phyloP scores from a whole-genome alignment of 2,888 invertebrate genomes.

The Alloscopus bannaensis region DNA sequence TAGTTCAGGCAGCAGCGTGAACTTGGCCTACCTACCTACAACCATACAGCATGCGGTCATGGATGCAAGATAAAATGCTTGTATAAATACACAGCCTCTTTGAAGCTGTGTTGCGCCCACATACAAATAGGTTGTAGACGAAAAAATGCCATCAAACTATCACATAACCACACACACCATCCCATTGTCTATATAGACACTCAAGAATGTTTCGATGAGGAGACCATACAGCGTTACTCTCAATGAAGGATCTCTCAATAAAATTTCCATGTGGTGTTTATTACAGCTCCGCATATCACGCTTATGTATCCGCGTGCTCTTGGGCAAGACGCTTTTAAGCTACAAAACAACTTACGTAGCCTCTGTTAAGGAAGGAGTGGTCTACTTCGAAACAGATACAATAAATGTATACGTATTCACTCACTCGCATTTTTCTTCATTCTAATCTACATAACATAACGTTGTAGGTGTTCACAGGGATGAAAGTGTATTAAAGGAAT shows the following conservation, averaged over 20 bases:
- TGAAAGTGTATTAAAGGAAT: too few relatives aligned
- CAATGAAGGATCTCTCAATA: too few relatives aligned
- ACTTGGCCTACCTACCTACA: constrained; percentile 62
- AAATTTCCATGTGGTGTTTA: too few relatives aligned
- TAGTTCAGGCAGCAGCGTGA: constrained; percentile 54
- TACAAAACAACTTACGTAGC: too few relatives aligned
- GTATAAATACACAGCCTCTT: too few relatives aligned
- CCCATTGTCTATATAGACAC: constrained; percentile 13
- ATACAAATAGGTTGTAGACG: too few relatives aligned
- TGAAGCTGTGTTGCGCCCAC: too few relatives aligned
- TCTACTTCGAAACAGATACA: constrained; percentile 2
- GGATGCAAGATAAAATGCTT: constrained; percentile 31
- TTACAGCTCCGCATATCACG: too few relatives aligned
- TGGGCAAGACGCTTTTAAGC: too few relatives aligned
- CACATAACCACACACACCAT: constrained; percentile 8
- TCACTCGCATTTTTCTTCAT: neutral
- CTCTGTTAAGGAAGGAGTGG: constrained; percentile 24
- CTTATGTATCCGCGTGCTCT: too few relatives aligned
- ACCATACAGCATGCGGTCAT: constrained; percentile 55
- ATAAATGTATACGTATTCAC: constrained; percentile 2
- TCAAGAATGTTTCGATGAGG: constrained; percentile 6
- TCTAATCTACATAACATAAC: neutral
- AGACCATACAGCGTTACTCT: too few relatives aligned
- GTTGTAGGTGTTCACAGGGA: too few relatives aligned
- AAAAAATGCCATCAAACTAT: constrained; percentile 28